A percentile compares a stretch with the other conserved stretches of the same genome.
Evolutionary conservation across 2,797 vertebrate genomes (phyloP).

Genomic region (Buceros bicornis): DNA sequence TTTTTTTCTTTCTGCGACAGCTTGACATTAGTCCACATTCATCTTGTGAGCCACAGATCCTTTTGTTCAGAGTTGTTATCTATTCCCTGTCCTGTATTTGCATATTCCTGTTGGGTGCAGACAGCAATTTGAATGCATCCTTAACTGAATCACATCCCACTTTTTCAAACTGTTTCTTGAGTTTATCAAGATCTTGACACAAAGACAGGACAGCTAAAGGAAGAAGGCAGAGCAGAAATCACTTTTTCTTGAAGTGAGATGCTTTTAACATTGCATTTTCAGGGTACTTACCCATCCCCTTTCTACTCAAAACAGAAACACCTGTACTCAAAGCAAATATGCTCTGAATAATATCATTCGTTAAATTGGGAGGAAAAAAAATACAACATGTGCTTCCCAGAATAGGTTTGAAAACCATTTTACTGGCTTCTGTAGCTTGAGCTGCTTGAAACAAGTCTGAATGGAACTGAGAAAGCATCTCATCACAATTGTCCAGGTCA

Average conservation of each 20-base stretch:
- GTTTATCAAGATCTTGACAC: background rate
- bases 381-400: background rate
- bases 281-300: background rate
- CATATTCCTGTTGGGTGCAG: background rate
- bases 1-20: background rate
- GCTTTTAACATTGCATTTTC: background rate
- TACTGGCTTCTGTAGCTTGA: background rate
- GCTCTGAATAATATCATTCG: background rate
- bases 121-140: background rate
- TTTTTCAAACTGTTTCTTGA: background rate
- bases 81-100: background rate
- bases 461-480: background rate
- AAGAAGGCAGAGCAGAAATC: background rate
- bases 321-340: background rate
- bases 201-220: background rate
- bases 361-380: background rate
- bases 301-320: background rate
- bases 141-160: background rate
- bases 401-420: background rate
- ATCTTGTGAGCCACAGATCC: background rate
- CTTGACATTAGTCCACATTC: background rate
- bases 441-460: background rate
- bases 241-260: background rate
- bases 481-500: background rate
- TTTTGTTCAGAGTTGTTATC: background rate